phyloP scores from a whole-genome alignment of 2,888 invertebrate species.

The Fissipunctia ypsillon region DNA sequence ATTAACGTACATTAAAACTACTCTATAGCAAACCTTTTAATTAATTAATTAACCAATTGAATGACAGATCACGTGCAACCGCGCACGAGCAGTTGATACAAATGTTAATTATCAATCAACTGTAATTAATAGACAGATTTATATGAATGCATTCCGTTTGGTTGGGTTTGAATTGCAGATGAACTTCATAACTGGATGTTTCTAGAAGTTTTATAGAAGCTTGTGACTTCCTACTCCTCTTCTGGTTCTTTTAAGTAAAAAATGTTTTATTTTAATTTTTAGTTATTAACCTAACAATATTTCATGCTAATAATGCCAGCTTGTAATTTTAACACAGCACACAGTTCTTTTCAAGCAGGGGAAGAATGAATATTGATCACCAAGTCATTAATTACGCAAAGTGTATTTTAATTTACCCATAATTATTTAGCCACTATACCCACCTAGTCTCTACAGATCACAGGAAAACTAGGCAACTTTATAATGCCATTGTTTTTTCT shows the following conservation, averaged over 20 bases:
- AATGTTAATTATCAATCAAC: constrained; percentile 54
- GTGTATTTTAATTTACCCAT: neutral
- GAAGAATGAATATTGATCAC: neutral
- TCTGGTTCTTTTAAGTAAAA: neutral
- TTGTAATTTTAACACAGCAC: no score
- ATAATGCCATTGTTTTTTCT: no score
- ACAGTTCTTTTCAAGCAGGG: no score
- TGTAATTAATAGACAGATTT: constrained; percentile 53
- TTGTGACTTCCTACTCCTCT: no score
- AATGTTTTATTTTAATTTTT: no score
- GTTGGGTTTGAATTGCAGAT: constrained; percentile 29
- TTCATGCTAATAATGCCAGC: no score
- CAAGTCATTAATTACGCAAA: neutral
- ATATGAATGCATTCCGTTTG: constrained; percentile 44
- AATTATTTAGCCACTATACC: neutral
- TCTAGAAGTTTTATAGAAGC: neutral
- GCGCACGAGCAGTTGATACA: constrained; percentile 32
- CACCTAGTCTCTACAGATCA: no score
- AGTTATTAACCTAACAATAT: no score
- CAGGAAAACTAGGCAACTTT: no score
- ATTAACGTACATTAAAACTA: constrained; percentile 28
- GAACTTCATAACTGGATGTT: constrained; percentile 7
- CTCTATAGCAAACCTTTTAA: constrained; percentile 40
- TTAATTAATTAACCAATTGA: constrained; percentile 40
- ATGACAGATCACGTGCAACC: constrained; percentile 51